Conservation (phyloP, 2,888 invertebrate genomes). For the Clitarchus hookeri region DNA sequence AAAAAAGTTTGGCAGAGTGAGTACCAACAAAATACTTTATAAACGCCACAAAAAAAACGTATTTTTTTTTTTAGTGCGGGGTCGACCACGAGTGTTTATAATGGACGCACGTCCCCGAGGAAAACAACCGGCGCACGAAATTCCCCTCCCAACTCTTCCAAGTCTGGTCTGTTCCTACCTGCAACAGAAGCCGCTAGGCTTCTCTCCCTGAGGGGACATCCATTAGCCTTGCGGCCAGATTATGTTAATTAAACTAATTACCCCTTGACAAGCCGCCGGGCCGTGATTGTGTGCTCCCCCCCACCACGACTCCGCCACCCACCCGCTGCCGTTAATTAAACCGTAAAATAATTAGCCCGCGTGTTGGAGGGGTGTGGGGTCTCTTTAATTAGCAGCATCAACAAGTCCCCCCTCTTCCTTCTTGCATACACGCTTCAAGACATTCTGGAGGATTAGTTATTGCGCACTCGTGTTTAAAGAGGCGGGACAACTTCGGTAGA, state of each 20-base stretch:
- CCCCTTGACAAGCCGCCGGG: conserved; percentile 14
- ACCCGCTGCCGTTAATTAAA: background rate
- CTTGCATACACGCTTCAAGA: background rate
- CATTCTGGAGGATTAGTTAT: background rate
- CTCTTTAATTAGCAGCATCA: conserved; percentile 14
- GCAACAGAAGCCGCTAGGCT: background rate
- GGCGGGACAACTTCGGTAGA: background rate
- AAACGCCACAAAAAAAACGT: too few relatives aligned
- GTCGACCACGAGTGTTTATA: background rate
- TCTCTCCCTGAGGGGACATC: conserved; percentile 7
- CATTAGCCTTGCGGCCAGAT: conserved; percentile 1
- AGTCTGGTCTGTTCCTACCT: background rate
- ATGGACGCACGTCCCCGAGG: conserved; percentile 1
- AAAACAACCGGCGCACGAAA: background rate
- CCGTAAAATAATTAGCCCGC: conserved; percentile 8
- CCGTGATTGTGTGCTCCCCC: conserved; percentile 14
- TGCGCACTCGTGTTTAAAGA: background rate
- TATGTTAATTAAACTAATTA: conserved; percentile 14
- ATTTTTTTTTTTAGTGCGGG: too few relatives aligned
- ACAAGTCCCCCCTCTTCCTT: background rate
- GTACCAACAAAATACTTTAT: too few relatives aligned
- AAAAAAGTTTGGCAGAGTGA: too few relatives aligned
- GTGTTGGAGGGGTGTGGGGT: background rate
- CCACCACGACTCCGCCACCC: background rate
- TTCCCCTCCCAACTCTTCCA: background rate